Conservation (phyloP, 2,888 invertebrate genomes). For the Melanchra persicariae region DNA sequence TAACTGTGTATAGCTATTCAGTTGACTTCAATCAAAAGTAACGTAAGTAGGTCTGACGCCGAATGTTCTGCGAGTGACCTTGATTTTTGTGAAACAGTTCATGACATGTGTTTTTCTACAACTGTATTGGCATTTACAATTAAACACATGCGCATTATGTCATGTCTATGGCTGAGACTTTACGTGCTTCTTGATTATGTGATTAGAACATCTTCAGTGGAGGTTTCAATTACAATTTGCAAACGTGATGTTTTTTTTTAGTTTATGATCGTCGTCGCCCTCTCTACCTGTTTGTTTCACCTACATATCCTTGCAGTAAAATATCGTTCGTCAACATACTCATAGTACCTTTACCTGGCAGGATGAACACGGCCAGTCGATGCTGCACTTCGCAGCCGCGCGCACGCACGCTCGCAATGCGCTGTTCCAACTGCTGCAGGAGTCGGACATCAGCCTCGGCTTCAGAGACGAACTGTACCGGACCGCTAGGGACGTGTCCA, state of each 20-base stretch:
- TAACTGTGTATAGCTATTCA: not conserved
- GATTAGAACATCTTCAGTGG: too few relatives aligned
- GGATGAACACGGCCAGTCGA: constrained; percentile 97
- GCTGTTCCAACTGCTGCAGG: constrained; percentile 94
- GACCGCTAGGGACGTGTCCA: constrained; percentile 96
- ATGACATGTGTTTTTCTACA: not conserved
- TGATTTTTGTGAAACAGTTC: not conserved
- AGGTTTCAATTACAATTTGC: too few relatives aligned
- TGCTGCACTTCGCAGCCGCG: constrained; percentile 96
- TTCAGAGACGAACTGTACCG: constrained; percentile 96
- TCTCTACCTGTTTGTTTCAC: not conserved
- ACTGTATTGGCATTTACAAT: too few relatives aligned
- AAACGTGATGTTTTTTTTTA: too few relatives aligned
- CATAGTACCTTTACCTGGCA: constrained; percentile 72
- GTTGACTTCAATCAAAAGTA: not conserved
- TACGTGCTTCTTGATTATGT: too few relatives aligned
- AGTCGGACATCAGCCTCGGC: constrained; percentile 95
- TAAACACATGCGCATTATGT: too few relatives aligned
- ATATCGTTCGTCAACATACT: not conserved
- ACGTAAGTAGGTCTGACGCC: too few relatives aligned
- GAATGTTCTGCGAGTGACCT: not conserved
- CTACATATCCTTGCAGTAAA: not conserved
- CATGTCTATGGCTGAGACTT: too few relatives aligned
- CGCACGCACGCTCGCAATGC: constrained; percentile 95
- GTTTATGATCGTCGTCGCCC: not conserved